Base-by-base conservation (phyloP, 1,140 invertebrate species). In the Drosophila littoralis region DNA sequence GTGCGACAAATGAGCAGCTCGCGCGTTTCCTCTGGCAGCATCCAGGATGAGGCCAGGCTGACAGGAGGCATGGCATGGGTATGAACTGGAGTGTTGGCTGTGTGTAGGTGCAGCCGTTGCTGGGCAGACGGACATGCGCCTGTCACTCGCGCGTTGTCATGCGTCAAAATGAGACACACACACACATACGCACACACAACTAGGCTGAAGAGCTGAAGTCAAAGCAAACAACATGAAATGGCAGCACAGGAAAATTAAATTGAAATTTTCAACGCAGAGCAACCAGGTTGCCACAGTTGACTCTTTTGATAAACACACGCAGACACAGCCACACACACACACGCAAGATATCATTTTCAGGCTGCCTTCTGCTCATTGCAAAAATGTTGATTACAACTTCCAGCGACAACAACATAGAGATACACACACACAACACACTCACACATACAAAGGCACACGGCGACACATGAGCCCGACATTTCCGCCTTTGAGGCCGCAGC, bases 241-340 rank as follows among this genome's bases (percentile, higher is more conserved):
- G 79, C 72, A 89, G 70, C 73, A 36, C 66, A 61, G 74, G 77
- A 88, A 88, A 89, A 88, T 88, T 89, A 88, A 88, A 88, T 88
- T 88, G 84, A 88, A 88, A 88, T 89, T 88, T 89, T 89, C 84
- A 83, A 79, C 83, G 67, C 63, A 33, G 13, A 75, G 79, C 75
- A 80, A 74, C 83, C 83, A 88, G 83, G 83, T 86, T 86, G 82
- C 68, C 79, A 79, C 79, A 86, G 82, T 86, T 86, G 83, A 86
- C 83, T 86, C 83, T 88, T 86, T 86, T 86, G 79, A 88, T 88
- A 86, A 79, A 86, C 81, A 77, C 75, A 72, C 51, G 50, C 69
- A 68, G 63, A 79, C 73, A 55, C 64, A 73, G 52, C 38, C 28
- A 15, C 17, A 48, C 28, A 8, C 46, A 51, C 55, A 72, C 43